Evolutionary conservation across 1,140 invertebrate species (phyloP), one percentile per base, ranked within the genome.

Genomic region (Ctenoplectra terminalis): DNA sequence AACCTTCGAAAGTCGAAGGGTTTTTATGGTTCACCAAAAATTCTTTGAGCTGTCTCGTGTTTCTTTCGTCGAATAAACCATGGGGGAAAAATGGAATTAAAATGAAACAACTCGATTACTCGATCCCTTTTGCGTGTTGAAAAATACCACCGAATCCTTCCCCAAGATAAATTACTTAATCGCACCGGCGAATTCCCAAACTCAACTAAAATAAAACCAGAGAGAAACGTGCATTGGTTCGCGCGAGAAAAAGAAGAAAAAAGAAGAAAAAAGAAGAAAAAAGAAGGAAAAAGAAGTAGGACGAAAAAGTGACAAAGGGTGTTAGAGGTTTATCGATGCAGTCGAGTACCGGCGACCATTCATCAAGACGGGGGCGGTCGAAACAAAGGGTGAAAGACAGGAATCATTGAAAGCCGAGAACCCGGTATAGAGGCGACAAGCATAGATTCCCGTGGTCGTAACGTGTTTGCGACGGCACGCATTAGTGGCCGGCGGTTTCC

Each of bases 401-500:
- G 26, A 71, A 72, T 40, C 67, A 71, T 20, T 46, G 67, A 50
- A 46, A 43, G 48, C 43, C n/a, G 2, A 20, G 20, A 31, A 5
- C 9, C 17, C 26, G 15, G 43, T 40, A 78, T 9, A 23, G 43
- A 17, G 17, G 31, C 50, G 66, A 48, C 48, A 60, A 46, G 76
- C 67, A 31, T 50, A 20, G 76, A 71, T 79, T 79, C 76, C 31
- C 43, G 43, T 17, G 76, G 76, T 61, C 67, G 67, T 60, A 71
- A 50, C 67, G 56, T 79, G 69, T 79, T 79, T 79, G 76, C 15
- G 31, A 31, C 56, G 34, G 76, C 66, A 61, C 76, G 76, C 76
- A 79, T 79, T 79, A 79, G 76, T 46, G 74, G 63, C 63, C 50
- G 50, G 74, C 76, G 76, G 61, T 75, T 81, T 81, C 71, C 72